Conservation (phyloP, 2,797 vertebrate genomes). For the Siniperca obscura region DNA sequence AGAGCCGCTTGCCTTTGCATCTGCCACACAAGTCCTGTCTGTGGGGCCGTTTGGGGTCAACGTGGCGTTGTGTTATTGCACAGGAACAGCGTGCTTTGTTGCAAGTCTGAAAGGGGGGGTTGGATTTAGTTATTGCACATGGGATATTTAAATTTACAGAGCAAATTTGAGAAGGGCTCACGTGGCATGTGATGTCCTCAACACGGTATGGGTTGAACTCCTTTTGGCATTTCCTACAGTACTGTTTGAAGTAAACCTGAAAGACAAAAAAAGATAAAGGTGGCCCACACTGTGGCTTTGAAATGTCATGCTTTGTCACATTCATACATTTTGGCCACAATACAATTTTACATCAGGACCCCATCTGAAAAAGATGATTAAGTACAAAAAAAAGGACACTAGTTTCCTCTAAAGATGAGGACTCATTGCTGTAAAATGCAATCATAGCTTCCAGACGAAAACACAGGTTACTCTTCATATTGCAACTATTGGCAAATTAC, state of each 20-base stretch:
- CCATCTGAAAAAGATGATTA: background rate
- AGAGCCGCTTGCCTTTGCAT: constrained; percentile 97
- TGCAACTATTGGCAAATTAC: background rate
- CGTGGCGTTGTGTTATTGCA: constrained; percentile 91
- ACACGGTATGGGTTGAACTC: constrained; percentile 97
- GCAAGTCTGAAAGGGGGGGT: constrained; percentile 85
- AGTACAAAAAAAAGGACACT: background rate
- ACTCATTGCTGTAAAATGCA: background rate
- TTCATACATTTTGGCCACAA: background rate
- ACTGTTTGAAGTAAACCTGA: constrained; percentile 98
- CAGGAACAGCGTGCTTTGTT: constrained; percentile 94
- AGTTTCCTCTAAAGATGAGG: background rate
- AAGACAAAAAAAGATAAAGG: background rate
- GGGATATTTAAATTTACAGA: background rate
- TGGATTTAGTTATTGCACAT: background rate
- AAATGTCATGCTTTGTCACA: background rate
- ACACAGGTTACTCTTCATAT: background rate
- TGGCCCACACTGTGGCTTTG: no score
- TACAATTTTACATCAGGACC: background rate
- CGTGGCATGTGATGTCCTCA: constrained; percentile 96
- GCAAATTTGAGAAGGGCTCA: constrained; percentile 67
- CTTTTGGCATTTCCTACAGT: constrained; percentile 95
- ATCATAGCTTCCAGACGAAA: background rate
- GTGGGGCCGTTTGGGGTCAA: constrained; percentile 96
- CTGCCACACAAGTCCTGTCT: constrained; percentile 96